A percentile compares a stretch with the other conserved stretches of the same genome.
Evolutionary conservation across 1,140 invertebrate species (phyloP).

Genomic region (Gonioctena quinquepunctata): DNA sequence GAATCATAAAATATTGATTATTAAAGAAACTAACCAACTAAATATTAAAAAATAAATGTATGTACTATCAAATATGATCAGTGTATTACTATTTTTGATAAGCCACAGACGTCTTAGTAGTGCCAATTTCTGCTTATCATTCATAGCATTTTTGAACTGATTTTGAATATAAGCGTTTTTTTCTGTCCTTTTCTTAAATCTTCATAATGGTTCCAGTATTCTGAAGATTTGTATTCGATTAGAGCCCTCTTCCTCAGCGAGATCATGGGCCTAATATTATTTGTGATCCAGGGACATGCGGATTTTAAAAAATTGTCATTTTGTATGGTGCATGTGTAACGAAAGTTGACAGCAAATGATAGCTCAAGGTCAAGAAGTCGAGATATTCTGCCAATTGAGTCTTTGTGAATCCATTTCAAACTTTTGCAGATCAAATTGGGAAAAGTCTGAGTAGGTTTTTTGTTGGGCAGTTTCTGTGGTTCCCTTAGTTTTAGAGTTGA

Average conservation of each 20-base stretch:
- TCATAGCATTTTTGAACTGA: background rate
- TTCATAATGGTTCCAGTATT: background rate
- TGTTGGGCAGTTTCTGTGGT: background rate
- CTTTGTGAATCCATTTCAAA: too few species aligned
- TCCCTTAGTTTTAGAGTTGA: background rate
- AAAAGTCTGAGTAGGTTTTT: background rate
- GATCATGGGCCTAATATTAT: too few species aligned
- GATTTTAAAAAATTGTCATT: slow-evolving; percentile 1
- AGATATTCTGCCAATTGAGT: background rate
- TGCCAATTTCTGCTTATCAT: background rate
- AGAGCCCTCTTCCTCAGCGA: too few species aligned
- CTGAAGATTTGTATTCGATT: background rate
- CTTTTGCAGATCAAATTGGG: too few species aligned
- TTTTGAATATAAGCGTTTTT: background rate
- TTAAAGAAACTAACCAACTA: too few species aligned
- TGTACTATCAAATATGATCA: background rate
- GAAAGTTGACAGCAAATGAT: background rate
- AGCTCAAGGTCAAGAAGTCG: background rate
- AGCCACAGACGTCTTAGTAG: background rate
- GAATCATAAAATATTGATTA: too few species aligned
- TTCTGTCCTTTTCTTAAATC: background rate
- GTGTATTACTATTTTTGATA: background rate
- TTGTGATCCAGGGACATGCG: background rate
- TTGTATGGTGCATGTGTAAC: background rate
- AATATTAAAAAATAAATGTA: too few species aligned